Conservation (phyloP, 92 coral and sea anemone genomes). For the Zoanthus sociatus region DNA sequence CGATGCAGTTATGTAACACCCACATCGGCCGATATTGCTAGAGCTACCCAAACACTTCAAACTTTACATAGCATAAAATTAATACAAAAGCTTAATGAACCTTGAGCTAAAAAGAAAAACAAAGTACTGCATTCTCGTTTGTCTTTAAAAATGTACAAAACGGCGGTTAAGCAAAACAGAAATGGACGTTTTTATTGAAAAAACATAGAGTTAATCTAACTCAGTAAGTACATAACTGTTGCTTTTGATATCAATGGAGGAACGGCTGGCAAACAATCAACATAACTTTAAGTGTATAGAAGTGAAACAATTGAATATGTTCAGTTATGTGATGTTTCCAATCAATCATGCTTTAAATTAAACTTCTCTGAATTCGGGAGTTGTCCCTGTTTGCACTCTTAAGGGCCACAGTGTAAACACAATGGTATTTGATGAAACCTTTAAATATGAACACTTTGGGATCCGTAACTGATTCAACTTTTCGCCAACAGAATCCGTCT, state of each 20-base stretch:
- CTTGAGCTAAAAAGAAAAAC: background rate
- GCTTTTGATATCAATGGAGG: background rate
- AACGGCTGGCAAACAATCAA: background rate
- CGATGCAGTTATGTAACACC: background rate
- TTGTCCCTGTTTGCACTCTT: background rate
- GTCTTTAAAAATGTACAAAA: background rate
- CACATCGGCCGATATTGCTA: background rate
- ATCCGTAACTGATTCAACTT: background rate
- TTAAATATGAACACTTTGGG: background rate
- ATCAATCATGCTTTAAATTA: background rate
- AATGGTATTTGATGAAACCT: too few species aligned
- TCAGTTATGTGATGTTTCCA: background rate
- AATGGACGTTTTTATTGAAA: background rate
- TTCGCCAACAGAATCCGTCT: background rate
- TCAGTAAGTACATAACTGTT: background rate
- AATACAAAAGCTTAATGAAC: background rate
- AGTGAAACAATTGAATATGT: background rate
- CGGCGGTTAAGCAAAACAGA: background rate
- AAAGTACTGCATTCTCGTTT: background rate
- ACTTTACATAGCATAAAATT: background rate
- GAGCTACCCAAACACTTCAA: background rate
- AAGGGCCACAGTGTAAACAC: background rate
- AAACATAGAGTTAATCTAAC: background rate
- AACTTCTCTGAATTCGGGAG: background rate
- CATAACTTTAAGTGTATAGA: background rate